Evolutionary conservation across 2,797 vertebrate genomes (phyloP), one percentile per base, ranked within the genome.

Genomic region (Sebastes kiyomatsui): DNA sequence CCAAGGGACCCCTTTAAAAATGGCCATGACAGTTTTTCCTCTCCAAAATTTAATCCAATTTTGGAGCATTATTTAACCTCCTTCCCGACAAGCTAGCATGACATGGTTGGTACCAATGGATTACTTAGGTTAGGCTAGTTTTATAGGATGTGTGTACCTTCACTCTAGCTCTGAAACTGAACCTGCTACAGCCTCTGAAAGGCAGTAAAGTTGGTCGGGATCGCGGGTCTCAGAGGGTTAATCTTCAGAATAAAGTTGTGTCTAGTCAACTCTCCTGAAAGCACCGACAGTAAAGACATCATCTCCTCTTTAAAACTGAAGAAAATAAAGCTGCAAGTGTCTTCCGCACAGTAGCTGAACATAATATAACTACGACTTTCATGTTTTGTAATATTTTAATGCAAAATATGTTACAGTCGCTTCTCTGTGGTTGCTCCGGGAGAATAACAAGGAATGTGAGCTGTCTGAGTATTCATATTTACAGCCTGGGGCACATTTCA

Each of bases 231-330:
- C 42, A 46, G 42, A 46, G 42, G 42, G 42, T 46, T 46, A 65
- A 88, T 79, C 79, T 84, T 22, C 66, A 70, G 54, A 58, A 81
- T 86, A 61, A 77, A 65, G 76, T 27, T 62, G 22, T 42, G 77
- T 82, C 66, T 56, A 25, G 67, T 86, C 84, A 87, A 78, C 79
- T 66, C 79, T 81, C 49, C 38, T 54, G 54, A 58, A 66, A 52
- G 72, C 54, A 54, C 70, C 28, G 75, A 79, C 30, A 60, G 52
- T 20, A 30, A 65, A 80, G 62, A 75, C 49, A 55, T 23, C 59
- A 32, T 72, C 67, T 79, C 58, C 46, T 79, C 80, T 81, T 69
- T 75, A 32, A 67, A 80, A 67, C 28, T 46, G 54, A 42, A 67
- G 22, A 69, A 77, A 75, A 74, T 65, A n/a, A 62, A 77, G 75